Evolutionary conservation across 2,888 invertebrate genomes (phyloP), one percentile per base, ranked within the genome.

Genomic region (Proisotoma minuta): DNA sequence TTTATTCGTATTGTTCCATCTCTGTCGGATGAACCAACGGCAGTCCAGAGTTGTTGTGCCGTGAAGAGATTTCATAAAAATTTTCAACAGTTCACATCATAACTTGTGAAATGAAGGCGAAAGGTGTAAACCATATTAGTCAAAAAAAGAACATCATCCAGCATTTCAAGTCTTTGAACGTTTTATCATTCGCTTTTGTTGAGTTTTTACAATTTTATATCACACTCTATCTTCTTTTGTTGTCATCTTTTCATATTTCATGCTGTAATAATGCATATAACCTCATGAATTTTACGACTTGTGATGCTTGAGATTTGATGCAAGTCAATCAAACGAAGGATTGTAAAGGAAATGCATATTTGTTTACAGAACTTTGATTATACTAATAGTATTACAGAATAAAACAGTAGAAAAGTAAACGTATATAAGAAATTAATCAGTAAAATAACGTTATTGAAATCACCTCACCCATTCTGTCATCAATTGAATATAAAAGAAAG

Each of bases 1-100:
- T 71, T 58, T 60, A 59, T 65, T 59, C 62, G 62, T 65, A 56
- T 62, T 63, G 60, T 66, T 66, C 58, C 27, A 28, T 56, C 47
- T 47, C 51, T 59, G 28, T 23, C 23, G 48, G 59, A 60, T n/a
- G n/a, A n/a, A n/a, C n/a, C n/a, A n/a, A n/a, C 43, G 56, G 59
- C 47, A 43, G 43, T 53, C 34, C 18, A 40, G 53, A 29, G 8
- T 47, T 15, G 43, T 54, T 22, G 34, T 20, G 53, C 34, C 43
- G 15, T 43, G 43, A 15, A 43, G 18, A 10, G 8, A 10, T 34
- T 34, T 34, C 34, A 10, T 8, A 15, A 8, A 34, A 10, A 15
- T 10, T 34, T 34, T 34, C 34, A 20, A 43, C 4, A 20, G 5
- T 18, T 43, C 43, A 43, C 43, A 43, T 15, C 43, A 43, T 43